Evolutionary conservation across 64 coral and sea anemone species (phyloP).

Genomic region (Stichodactyla mertensii): DNA sequence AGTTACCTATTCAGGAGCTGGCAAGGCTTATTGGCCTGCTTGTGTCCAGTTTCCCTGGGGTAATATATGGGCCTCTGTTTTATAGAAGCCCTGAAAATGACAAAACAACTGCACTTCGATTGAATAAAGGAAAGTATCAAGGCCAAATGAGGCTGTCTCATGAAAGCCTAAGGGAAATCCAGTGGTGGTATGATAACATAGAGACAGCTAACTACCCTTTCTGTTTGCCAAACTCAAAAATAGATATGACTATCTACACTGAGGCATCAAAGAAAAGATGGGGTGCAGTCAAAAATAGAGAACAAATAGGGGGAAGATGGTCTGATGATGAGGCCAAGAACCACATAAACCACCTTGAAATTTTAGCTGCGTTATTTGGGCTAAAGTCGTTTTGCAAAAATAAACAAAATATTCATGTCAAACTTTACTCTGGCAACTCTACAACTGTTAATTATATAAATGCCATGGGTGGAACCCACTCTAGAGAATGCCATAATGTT

Average conservation of each 20-base stretch:
- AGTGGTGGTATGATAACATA: slow-evolving; percentile 37
- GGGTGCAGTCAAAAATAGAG: slow-evolving; percentile 13
- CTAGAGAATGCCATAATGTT: slow-evolving; percentile 29
- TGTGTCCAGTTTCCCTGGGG: slow-evolving; percentile 37
- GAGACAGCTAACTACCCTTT: slow-evolving; percentile 23
- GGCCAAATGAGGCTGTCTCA: slow-evolving; percentile 26
- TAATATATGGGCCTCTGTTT: slow-evolving; percentile 37
- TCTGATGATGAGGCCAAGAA: slow-evolving; percentile 17
- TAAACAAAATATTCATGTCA: slow-evolving; percentile 40
- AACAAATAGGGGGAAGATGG: slow-evolving; percentile 32
- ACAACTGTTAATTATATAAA: slow-evolving; percentile 45
- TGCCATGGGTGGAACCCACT: slow-evolving; percentile 53
- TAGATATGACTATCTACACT: slow-evolving; percentile 13
- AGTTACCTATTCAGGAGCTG: slow-evolving; percentile 32
- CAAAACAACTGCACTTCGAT: slow-evolving; percentile 41
- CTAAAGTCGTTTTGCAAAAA: slow-evolving; percentile 38
- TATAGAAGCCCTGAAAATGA: slow-evolving; percentile 41
- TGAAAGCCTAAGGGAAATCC: slow-evolving; percentile 13
- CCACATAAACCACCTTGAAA: slow-evolving; percentile 63
- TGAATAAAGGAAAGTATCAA: slow-evolving; percentile 32
- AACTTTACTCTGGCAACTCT: slow-evolving; percentile 56
- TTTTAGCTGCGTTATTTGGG: slow-evolving; percentile 46
- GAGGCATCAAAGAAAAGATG: slow-evolving; percentile 30
- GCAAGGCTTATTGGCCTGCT: slow-evolving; percentile 49
- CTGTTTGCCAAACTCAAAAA: slow-evolving; percentile 24